phyloP scores from a whole-genome alignment of 2,797 vertebrate genomes.

The Loris lydekkerianus region DNA sequence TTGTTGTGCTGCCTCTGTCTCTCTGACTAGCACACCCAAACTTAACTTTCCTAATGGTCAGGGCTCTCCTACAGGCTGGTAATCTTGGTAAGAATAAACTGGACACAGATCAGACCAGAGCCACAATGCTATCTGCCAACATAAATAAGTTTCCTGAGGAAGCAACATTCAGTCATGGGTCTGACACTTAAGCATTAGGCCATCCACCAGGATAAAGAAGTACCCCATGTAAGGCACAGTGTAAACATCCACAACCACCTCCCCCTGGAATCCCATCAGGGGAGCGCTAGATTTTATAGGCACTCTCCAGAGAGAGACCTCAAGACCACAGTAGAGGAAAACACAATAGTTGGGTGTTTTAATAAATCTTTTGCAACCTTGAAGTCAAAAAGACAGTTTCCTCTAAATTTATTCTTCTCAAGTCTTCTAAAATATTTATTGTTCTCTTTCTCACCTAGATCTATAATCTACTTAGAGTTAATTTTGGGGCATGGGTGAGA shows the following conservation, averaged over 20 bases:
- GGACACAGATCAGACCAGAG: not conserved
- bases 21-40: not conserved
- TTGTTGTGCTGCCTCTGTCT: not conserved
- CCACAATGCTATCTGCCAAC: not conserved
- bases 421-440: constrained; percentile 9
- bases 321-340: not conserved
- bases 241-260: not conserved
- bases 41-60: not conserved
- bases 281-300: not conserved
- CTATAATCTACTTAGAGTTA: not conserved
- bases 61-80: not conserved
- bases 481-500: not conserved
- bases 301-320: not conserved
- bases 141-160: not conserved
- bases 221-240: not conserved
- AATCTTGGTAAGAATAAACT: not conserved
- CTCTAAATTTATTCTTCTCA: not conserved
- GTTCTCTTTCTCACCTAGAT: not conserved
- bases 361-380: not conserved
- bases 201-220: not conserved
- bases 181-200: not conserved
- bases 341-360: not conserved
- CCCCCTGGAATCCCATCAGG: not conserved
- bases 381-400: not conserved
- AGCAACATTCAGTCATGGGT: not conserved